A percentile compares a stretch with the other conserved stretches of the same genome.
Conservation (phyloP, 2,888 invertebrate genomes). For the Magallana nippona region DNA sequence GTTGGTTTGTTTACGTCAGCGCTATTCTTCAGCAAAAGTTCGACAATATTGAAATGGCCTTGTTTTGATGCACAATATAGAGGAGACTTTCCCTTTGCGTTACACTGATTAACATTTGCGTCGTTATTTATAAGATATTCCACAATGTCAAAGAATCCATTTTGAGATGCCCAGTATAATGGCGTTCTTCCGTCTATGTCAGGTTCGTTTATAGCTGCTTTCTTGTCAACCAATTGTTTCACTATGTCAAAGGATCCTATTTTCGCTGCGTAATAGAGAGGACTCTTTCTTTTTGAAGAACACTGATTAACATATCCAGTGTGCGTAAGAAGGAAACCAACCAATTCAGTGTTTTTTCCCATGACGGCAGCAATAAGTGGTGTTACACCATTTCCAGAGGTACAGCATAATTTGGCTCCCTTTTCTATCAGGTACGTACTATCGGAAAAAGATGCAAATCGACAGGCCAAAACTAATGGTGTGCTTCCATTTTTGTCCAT, state of each 20-base stretch:
- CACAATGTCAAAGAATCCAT: neutral
- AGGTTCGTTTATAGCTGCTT: neutral
- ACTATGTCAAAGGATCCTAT: neutral
- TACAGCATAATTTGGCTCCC: neutral
- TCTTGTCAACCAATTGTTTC: neutral
- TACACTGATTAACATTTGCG: neutral
- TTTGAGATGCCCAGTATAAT: neutral
- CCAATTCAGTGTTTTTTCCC: neutral
- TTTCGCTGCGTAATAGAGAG: conserved; percentile 3
- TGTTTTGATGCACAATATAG: neutral
- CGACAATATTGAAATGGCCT: neutral
- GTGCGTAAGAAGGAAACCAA: neutral
- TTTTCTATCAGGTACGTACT: neutral
- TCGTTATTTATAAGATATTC: neutral
- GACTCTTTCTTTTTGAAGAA: neutral
- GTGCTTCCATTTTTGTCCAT: neutral
- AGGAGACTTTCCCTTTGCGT: neutral
- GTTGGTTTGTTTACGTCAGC: too few species aligned
- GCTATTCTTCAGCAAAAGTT: neutral
- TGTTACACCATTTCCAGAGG: neutral
- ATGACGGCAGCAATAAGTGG: neutral
- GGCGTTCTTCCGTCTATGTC: neutral
- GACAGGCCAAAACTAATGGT: neutral
- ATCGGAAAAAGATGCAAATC: neutral
- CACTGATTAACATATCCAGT: too few species aligned